Evolutionary conservation across 2,113 vertebrate species (phyloP), one percentile per base, ranked within the genome.

Genomic region (Junco hyemalis): DNA sequence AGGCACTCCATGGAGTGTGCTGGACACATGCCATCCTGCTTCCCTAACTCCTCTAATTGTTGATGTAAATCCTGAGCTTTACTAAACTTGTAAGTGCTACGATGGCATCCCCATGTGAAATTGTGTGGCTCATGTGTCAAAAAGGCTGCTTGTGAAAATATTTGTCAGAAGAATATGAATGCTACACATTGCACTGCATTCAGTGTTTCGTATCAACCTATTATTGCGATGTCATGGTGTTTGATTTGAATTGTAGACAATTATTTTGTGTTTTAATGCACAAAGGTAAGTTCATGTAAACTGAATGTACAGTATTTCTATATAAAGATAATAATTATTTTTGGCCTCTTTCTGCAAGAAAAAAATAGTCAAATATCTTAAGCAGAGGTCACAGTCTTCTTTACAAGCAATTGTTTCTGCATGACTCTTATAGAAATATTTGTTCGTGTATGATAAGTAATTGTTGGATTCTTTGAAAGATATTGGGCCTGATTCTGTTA

Each of bases 121-220:
- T 97, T 96, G 98, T 98, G 97, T 98, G 98, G 98, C 98, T 98
- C 96, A 97, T 98, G 97, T 97, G 96, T 98, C 95, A 94, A 96
- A 98, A 96, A 96, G 95, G 97, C 98, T 98, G 98, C 98, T 98
- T 97, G 98, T 97, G 96, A 91, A 95, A 95, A 95, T 96, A 65
- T 73, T 81, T 97, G 97, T 97, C 90, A 87, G 94, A 97, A 94
- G 96, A 96, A 85, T 96, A 95, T 81, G 97, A 97, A 98, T 97
- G 98, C 97, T 98, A 94, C 96, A 96, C 97, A 91, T 96, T 94
- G 96, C 85, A 92, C 96, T 97, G 96, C 97, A 96, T 97, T 98
- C 97, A 97, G 95, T 98, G 97, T 96, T 92, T 93, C 80, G 81
- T 97, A 97, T 97, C 89, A 94, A 95, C 91, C 76, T 97, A 95